Base-by-base conservation (phyloP, 92 coral and sea anemone genomes). In the Pocillopora meandrina region DNA sequence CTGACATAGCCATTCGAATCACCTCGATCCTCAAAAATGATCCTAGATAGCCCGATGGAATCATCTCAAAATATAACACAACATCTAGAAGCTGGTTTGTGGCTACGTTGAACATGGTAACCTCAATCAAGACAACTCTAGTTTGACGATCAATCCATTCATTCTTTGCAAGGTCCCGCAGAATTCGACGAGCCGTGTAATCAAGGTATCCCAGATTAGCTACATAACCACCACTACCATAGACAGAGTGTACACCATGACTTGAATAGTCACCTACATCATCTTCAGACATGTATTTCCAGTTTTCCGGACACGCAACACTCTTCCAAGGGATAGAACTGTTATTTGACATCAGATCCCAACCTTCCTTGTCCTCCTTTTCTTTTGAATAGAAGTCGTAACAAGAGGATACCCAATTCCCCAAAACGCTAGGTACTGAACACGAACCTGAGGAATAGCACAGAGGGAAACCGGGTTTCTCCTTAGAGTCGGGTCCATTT, bases 101-200 rank as follows among this genome's bases (percentile, higher is more conserved):
- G 83, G 75, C 63, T 21, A 72, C 77, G 59, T 77, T 88, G 31
- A 83, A 71, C 13, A 63, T 52, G 9, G 85, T 61, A 77, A 88
- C 42, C 77, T 88, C 91, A 26, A 72, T 70, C 72, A 88, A 52
- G 64, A 83, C 81, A 2, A 83, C 91, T 12, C 91, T 82, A 6
- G 91, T 88, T 56, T 83, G 88, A 35, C 88, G 79, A 62, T 88
- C 91, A 61, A 83, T 88, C 91, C 91, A 88, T 3, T 42, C 23
- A 14, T 88, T 88, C 3, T 49, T 36, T 17, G 13, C 58, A 57
- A 88, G 80, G 16, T 88, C 84, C 10, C 74, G 60, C 12, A 87
- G 62, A 69, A 82, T 78, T 56, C 78, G 36, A 47, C 31, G 26
- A 15, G 87, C 90, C 20, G 90, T 87, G 9, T 74, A 65, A 17